These are phyloP conservation scores for Drosophila punjabiensis DNA, from an alignment of 1,140 invertebrate genomes.

Conservation along the genomic window DNA sequence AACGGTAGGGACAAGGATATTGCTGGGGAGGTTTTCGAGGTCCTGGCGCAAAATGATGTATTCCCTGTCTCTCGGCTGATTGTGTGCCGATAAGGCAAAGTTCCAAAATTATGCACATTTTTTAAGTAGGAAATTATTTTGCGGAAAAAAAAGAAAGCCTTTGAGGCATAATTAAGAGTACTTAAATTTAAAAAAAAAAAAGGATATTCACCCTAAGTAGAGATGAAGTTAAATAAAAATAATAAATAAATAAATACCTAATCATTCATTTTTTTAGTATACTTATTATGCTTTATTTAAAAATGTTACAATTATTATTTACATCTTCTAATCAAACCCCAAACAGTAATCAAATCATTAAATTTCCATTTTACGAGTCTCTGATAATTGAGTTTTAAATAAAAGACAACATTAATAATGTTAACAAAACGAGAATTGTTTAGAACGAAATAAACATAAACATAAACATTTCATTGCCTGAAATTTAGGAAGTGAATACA, in stretches of 20 bases:
- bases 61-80: slow-evolving; percentile 19
- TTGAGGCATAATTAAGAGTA: background rate
- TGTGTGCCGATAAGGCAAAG: slow-evolving; percentile 28
- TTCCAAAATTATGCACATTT: slow-evolving; percentile 28
- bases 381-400: background rate
- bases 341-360: too few species aligned
- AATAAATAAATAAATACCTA: background rate
- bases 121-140: slow-evolving; percentile 7
- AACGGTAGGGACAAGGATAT: background rate
- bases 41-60: slow-evolving; percentile 29
- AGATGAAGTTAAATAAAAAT: background rate
- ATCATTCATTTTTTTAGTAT: background rate
- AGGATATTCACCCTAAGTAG: background rate
- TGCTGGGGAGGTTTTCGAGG: slow-evolving; percentile 22
- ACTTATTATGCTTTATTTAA: background rate
- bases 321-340: too few species aligned
- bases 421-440: slow-evolving; percentile 10
- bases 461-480: slow-evolving; percentile 20
- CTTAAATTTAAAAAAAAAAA: background rate
- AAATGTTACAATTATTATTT: background rate
- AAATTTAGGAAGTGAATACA: background rate
- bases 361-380: background rate
- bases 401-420: slow-evolving; percentile 1
- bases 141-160: background rate
- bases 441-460: slow-evolving; percentile 24